A percentile compares a stretch with the other conserved stretches of the same genome.
Evolutionary conservation across 2,888 invertebrate species (phyloP).

Genomic region (Aphidoletes aphidimyza): DNA sequence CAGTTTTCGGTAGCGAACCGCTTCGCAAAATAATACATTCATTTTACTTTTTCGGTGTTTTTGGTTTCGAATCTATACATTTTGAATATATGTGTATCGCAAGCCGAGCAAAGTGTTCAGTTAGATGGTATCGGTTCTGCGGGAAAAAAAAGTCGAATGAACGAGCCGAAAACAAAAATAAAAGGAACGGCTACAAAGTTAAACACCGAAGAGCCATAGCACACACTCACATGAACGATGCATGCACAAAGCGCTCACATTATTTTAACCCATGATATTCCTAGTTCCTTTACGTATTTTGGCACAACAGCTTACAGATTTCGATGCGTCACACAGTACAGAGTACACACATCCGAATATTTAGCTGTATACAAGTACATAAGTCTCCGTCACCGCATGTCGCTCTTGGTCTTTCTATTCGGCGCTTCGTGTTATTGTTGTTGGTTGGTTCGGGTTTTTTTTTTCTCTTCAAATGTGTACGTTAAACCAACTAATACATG

Average conservation of each 20-base stretch:
- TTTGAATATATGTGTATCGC: neutral
- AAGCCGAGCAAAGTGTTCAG: too few relatives aligned
- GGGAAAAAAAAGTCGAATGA: too few relatives aligned
- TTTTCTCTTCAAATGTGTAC: neutral
- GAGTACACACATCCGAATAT: too few relatives aligned
- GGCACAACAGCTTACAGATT: neutral
- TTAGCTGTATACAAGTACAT: neutral
- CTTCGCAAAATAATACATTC: slow-evolving; percentile 24
- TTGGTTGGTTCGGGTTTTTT: neutral
- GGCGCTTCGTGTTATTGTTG: neutral
- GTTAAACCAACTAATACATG: neutral
- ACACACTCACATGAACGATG: too few relatives aligned
- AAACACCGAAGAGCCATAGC: neutral
- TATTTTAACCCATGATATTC: neutral
- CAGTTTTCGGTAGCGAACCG: slow-evolving; percentile 35
- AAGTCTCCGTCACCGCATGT: slow-evolving; percentile 41
- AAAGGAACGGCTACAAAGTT: slow-evolving; percentile 33
- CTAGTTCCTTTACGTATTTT: neutral
- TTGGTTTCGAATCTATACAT: too few relatives aligned
- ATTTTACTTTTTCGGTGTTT: too few relatives aligned
- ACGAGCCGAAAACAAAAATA: neutral
- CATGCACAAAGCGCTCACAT: too few relatives aligned
- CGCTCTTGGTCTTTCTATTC: neutral
- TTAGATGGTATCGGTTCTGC: too few relatives aligned
- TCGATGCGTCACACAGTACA: slow-evolving; percentile 21